phyloP scores from a whole-genome alignment of 2,888 invertebrate genomes.

The Criorhina ranunculi region DNA sequence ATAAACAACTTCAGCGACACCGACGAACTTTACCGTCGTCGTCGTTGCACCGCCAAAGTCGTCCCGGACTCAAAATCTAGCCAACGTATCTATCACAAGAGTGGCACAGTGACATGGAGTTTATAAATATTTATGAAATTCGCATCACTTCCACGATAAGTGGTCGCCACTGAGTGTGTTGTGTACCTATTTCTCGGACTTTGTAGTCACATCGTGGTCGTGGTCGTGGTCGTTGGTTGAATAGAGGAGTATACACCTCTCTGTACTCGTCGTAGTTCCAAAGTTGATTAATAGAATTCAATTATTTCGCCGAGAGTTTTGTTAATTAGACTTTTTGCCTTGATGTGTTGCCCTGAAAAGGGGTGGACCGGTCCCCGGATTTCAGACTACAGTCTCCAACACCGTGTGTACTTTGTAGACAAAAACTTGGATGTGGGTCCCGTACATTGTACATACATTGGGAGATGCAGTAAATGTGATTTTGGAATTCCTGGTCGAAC shows the following conservation, averaged over 20 bases:
- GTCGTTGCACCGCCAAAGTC: conserved; percentile 31
- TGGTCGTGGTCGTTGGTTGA: not conserved
- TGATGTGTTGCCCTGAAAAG: conserved; percentile 48
- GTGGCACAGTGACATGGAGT: conserved; percentile 10
- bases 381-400: too few relatives aligned
- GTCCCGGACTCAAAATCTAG: conserved; percentile 54
- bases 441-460: conserved; percentile 44
- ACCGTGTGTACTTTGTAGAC: conserved; percentile 56
- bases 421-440: conserved; percentile 40
- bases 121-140: conserved; percentile 76
- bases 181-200: conserved; percentile 10
- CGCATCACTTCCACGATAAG: conserved; percentile 73
- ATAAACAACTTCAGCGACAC: conserved; percentile 73
- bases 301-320: conserved; percentile 74
- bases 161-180: conserved; percentile 39
- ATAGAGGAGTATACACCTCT: too few relatives aligned
- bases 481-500: conserved; percentile 67
- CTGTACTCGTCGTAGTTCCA: conserved; percentile 34
- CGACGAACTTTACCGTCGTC: conserved; percentile 60
- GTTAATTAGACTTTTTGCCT: conserved; percentile 70
- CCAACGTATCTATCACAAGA: conserved; percentile 70
- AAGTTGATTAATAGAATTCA: conserved; percentile 76
- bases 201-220: not conserved
- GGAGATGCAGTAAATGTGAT: conserved; percentile 66
- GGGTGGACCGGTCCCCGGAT: conserved; percentile 18